A percentile compares a stretch with the other conserved stretches of the same genome.
These are phyloP conservation scores for Cryptophagus acutangulus DNA, from an alignment of 2,888 invertebrate genomes.

Conservation along the genomic window DNA sequence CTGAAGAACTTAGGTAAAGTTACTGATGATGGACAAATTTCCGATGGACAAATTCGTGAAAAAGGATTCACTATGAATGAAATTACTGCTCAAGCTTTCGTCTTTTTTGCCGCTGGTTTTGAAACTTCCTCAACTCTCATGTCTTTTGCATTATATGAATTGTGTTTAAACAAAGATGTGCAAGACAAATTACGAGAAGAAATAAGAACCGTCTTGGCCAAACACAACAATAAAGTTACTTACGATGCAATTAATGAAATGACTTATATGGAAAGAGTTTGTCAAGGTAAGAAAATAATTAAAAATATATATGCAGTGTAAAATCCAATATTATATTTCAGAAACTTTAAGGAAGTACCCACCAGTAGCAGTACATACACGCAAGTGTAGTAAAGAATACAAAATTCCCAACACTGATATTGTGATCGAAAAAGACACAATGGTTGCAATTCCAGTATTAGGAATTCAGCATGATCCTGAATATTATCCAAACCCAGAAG, in stretches of 20 bases:
- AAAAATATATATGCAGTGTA: no score
- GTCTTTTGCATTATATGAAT: constrained; percentile 52
- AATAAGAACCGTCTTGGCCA: constrained; percentile 35
- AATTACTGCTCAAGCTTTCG: constrained; percentile 51
- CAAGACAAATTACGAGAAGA: constrained; percentile 47
- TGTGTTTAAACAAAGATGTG: constrained; percentile 46
- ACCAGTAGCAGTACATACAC: constrained; percentile 13
- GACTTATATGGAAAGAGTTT: constrained; percentile 45
- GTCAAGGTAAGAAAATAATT: no score
- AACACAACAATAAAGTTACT: constrained; percentile 39
- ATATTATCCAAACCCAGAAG: neutral
- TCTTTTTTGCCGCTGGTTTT: constrained; percentile 59
- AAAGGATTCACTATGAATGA: constrained; percentile 24
- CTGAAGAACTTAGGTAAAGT: constrained; percentile 43
- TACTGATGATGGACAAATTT: constrained; percentile 13
- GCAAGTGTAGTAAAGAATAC: constrained; percentile 32
- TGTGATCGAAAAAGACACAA: constrained; percentile 39
- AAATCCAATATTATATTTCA: no score
- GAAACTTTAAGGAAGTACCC: constrained; percentile 33
- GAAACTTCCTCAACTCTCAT: constrained; percentile 57
- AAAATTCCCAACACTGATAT: constrained; percentile 25
- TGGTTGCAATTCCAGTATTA: constrained; percentile 1
- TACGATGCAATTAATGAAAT: constrained; percentile 48
- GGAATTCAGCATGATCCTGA: neutral
- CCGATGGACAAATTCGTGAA: constrained; percentile 8